Base-by-base conservation (phyloP, 2,888 invertebrate species). In the Diarsia brunnea region DNA sequence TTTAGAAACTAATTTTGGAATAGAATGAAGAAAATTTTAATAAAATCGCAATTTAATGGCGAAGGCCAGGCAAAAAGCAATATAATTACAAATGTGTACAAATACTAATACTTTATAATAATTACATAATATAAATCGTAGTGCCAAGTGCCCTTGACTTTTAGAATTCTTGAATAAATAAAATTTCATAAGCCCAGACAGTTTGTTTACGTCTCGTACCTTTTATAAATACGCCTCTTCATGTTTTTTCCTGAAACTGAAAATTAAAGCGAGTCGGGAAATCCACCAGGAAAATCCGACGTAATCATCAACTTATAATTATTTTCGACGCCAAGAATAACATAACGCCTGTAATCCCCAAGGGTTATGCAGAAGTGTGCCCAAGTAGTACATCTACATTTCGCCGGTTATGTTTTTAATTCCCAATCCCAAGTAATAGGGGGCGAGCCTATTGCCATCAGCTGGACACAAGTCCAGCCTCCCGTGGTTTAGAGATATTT, bases 141-240 rank as follows among this genome's bases (percentile, higher is more conserved):
- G 12, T 60, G 45, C 19, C 27, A 19, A 51, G 38, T n/a, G 74
- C 45, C 80, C 74, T 74, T 80, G 74, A 60, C 60, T 80, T 51
- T 58, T 53, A 47, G 53, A 12, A 31, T 49, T 61, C n/a, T 81
- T 63, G 21, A 73, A 80, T 67, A 67, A 61, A 53, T 74, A 55
- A 16, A 47, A 53, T 81, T 61, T 55, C 31, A 21, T 24, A 49
- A 21, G 14, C 11, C 11, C 21, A 61, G 61, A 55, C 24, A 51
- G 8, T 19, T 78, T 78, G 75, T 61, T 80, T 80, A 74, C 51
- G 21, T 31, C 51, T 21, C 31, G 12, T 65, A 45, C 24, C 16
- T 60, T 51, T 64, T 19, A 51, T 4, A 53, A n/a, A 31, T 49
- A 12, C 55, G 49, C 11, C 2, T 69, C 21, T 47, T 24, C 58